Percentiles rank a stretch among this genome's conserved stretches.
phyloP scores from a whole-genome alignment of 2,113 vertebrate genomes.

The Puffinus mauretanicus region DNA sequence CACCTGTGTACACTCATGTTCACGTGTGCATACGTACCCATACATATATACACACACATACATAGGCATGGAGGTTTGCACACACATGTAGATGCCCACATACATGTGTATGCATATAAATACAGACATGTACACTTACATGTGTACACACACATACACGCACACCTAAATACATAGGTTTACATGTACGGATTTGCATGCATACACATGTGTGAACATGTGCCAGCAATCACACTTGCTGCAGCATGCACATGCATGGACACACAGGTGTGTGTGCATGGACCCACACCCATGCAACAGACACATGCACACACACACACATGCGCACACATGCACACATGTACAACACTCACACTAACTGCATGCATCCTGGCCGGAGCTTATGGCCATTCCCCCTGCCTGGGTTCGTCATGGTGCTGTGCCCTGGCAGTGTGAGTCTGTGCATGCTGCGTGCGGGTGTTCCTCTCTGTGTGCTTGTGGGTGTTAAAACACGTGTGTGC shows the following conservation, averaged over 20 bases:
- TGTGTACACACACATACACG: accelerated
- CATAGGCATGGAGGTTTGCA: neutral
- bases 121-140: neutral
- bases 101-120: accelerated
- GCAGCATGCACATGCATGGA: neutral
- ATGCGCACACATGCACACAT: too few relatives aligned
- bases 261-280: neutral
- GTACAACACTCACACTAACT: neutral
- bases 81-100: neutral
- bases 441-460: accelerated
- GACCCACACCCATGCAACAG: neutral
- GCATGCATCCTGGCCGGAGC: accelerated
- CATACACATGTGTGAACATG: accelerated
- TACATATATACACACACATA: too few relatives aligned
- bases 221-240: neutral
- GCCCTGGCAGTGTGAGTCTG: neutral
- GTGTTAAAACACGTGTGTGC: accelerated
- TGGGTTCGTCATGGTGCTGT: accelerated
- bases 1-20: neutral
- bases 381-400: accelerated
- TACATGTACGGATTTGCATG: neutral
- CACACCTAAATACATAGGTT: too few relatives aligned
- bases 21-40: accelerated
- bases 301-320: too few relatives aligned
- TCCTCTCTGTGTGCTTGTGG: neutral